Conservation (phyloP, 2,888 invertebrate genomes). For the Dicyrtomina minuta region DNA sequence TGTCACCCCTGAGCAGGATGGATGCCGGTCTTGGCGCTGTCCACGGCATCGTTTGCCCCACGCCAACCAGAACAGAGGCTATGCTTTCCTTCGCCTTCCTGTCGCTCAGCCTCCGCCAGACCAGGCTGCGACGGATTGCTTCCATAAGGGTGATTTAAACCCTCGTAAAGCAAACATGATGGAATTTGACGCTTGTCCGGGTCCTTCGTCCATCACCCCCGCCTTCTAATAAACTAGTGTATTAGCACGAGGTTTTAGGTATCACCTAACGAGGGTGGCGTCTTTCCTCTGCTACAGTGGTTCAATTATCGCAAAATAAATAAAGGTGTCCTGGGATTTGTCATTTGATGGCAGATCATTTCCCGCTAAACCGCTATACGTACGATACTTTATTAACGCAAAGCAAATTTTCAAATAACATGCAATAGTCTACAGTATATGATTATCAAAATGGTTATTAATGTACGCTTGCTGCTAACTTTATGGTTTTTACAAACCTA, state of each 20-base stretch:
- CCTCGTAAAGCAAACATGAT: not conserved
- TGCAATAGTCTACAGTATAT: no score
- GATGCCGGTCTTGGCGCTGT: not conserved
- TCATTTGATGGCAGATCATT: no score
- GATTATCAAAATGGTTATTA: no score
- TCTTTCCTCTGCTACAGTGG: not conserved
- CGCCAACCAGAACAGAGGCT: not conserved
- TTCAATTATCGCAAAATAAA: not conserved
- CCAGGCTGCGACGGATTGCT: not conserved
- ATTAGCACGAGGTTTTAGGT: not conserved
- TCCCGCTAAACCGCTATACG: no score
- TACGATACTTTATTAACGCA: no score
- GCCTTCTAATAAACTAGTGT: not conserved
- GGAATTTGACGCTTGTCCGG: not conserved
- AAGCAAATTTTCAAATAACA: no score
- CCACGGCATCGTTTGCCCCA: not conserved
- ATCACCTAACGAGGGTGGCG: not conserved
- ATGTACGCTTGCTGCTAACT: no score
- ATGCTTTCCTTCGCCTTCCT: conserved; percentile 1
- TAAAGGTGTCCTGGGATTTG: no score
- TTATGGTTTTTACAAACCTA: no score
- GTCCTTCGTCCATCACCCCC: conserved; percentile 4
- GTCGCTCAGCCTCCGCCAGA: not conserved
- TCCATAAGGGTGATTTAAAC: not conserved
- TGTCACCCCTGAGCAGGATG: not conserved